A percentile compares a stretch with the other conserved stretches of the same genome.
These are phyloP conservation scores for Pseudomyrmex cubaensis DNA, from an alignment of 1,140 invertebrate species.

Conservation along the genomic window DNA sequence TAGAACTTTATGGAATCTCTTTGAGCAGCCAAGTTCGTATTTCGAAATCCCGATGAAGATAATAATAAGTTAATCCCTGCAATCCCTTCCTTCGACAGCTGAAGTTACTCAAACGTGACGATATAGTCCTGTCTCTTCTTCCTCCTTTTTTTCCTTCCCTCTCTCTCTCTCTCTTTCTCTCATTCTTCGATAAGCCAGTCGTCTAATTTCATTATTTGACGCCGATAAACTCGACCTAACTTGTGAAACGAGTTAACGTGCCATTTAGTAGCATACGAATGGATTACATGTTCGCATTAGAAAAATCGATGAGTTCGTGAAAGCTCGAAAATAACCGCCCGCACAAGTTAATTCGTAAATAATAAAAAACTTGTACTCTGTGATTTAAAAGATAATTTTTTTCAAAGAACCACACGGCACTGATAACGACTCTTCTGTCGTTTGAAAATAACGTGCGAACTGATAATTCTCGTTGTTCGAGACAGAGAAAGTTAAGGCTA, in stretches of 20 bases:
- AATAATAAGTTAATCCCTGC: slow-evolving; percentile 69
- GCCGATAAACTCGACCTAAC: slow-evolving; percentile 54
- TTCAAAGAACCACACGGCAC: no score
- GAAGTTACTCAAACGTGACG: slow-evolving; percentile 46
- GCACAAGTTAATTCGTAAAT: not conserved
- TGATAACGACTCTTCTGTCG: no score
- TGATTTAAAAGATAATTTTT: no score
- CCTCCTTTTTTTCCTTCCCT: not conserved
- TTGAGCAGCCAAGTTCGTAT: slow-evolving; percentile 33
- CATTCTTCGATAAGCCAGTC: slow-evolving; percentile 38
- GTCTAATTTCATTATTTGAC: slow-evolving; percentile 57
- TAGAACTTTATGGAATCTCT: slow-evolving; percentile 71
- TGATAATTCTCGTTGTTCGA: no score
- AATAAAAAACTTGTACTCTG: no score
- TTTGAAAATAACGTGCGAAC: no score
- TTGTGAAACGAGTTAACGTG: slow-evolving; percentile 50
- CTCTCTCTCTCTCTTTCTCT: not conserved
- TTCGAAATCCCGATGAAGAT: slow-evolving; percentile 58
- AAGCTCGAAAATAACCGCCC: not conserved
- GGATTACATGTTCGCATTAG: slow-evolving; percentile 22
- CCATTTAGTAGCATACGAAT: slow-evolving; percentile 24
- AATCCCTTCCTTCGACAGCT: not conserved
- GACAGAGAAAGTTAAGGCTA: not conserved
- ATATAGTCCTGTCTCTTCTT: slow-evolving; percentile 38
- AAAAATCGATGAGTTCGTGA: slow-evolving; percentile 9